Conservation (phyloP, 2,888 invertebrate species). For the Holacanthella duospinosa region DNA sequence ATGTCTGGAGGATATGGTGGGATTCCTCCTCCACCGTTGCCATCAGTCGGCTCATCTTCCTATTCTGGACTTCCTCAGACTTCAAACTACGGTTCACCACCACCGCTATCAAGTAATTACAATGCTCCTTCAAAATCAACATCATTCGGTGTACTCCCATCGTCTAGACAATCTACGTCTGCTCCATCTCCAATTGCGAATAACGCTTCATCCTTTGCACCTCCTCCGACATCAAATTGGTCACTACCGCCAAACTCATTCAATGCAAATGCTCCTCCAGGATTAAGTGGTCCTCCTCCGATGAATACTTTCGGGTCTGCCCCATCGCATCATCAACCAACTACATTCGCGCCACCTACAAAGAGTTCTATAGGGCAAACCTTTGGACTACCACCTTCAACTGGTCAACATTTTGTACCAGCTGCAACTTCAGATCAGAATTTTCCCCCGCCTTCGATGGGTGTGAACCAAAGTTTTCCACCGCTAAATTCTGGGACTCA, state of each 20-base stretch:
- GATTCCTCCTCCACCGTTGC: too few relatives aligned
- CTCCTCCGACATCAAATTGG: slow-evolving; percentile 7
- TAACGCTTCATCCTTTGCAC: not conserved
- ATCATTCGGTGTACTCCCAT: too few relatives aligned
- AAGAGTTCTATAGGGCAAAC: not conserved
- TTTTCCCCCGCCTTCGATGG: not conserved
- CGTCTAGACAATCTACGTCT: not conserved
- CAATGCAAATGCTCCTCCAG: too few relatives aligned
- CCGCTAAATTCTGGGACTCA: too few relatives aligned
- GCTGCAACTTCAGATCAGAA: not conserved
- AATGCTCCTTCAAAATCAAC: not conserved
- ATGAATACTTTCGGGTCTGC: not conserved
- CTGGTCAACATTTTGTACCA: not conserved
- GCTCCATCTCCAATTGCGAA: not conserved
- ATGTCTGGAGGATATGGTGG: too few relatives aligned
- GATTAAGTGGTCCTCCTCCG: not conserved
- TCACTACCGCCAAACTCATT: not conserved
- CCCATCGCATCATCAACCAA: too few relatives aligned
- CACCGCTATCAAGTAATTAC: not conserved
- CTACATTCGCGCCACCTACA: not conserved
- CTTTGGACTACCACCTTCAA: too few relatives aligned
- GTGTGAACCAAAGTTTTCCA: not conserved
- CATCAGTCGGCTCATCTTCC: too few relatives aligned
- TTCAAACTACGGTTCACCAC: not conserved
- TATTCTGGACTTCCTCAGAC: too few relatives aligned